phyloP scores from a whole-genome alignment of 2,797 vertebrate genomes.

The Apogon talboti region DNA sequence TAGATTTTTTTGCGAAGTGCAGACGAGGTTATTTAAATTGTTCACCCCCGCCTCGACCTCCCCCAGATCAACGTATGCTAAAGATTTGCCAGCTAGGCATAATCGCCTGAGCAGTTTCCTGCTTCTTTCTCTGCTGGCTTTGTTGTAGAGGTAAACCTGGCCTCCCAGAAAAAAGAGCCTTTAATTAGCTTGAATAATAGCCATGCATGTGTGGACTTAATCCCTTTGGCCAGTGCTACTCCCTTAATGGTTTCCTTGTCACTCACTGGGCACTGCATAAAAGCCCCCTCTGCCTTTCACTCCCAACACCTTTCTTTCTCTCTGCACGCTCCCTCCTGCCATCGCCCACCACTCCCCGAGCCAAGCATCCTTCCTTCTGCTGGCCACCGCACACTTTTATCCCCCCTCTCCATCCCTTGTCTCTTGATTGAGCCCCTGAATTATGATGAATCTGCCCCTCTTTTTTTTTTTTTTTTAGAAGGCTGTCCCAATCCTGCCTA shows the following conservation, averaged over 20 bases:
- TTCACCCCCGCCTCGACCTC: slow-evolving; percentile 30
- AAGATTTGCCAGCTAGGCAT: slow-evolving; percentile 72
- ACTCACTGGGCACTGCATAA: slow-evolving; percentile 82
- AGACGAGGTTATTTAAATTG: slow-evolving; percentile 46
- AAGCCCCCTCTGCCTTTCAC: slow-evolving; percentile 82
- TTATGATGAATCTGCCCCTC: slow-evolving; percentile 73
- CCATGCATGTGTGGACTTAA: slow-evolving; percentile 85
- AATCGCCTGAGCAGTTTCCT: slow-evolving; percentile 81
- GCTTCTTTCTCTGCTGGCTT: slow-evolving; percentile 77
- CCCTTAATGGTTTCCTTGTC: slow-evolving; percentile 88
- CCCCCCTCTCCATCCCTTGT: slow-evolving; percentile 53
- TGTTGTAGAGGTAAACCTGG: slow-evolving; percentile 82
- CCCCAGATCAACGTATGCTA: slow-evolving; percentile 58
- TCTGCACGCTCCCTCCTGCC: slow-evolving; percentile 49
- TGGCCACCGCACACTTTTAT: slow-evolving; percentile 60
- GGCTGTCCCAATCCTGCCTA: slow-evolving; percentile 42
- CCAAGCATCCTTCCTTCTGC: slow-evolving; percentile 66
- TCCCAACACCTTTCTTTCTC: slow-evolving; percentile 76
- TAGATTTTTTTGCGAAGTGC: slow-evolving; percentile 33
- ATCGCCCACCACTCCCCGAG: slow-evolving; percentile 48
- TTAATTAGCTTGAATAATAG: slow-evolving; percentile 89
- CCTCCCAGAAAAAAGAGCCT: slow-evolving; percentile 76
- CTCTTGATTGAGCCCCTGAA: slow-evolving; percentile 65
- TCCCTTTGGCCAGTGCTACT: slow-evolving; percentile 78
- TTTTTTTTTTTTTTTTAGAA: slow-evolving; percentile 38